phyloP scores from a whole-genome alignment of 2,113 vertebrate species.

The Rhynchopsitta pachyrhyncha region DNA sequence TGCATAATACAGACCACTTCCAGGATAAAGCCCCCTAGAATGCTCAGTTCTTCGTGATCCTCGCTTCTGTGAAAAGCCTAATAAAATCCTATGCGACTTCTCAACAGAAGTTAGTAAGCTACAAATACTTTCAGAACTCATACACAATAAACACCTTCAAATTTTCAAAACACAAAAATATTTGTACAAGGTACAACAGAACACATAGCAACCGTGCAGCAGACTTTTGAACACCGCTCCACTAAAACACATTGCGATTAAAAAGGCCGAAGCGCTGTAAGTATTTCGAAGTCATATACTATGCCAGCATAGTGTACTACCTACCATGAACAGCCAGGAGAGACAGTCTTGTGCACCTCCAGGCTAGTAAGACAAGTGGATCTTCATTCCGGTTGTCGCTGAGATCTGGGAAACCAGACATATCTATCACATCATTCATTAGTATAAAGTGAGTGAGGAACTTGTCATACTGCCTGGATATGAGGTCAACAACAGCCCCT shows the following conservation, averaged over 20 bases:
- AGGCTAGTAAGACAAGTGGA: constrained; percentile 93
- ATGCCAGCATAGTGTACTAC: not conserved
- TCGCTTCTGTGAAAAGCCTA: not conserved
- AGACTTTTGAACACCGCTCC: not conserved
- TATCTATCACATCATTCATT: constrained; percentile 90
- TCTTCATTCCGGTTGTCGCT: constrained; percentile 95
- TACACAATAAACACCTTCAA: not conserved
- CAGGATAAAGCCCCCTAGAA: not conserved
- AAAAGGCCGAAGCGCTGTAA: not conserved
- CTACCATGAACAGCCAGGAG: constrained; percentile 90
- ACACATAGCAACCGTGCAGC: rapidly evolving
- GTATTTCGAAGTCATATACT: not conserved
- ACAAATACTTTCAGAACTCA: not conserved
- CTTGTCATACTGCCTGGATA: constrained; percentile 96
- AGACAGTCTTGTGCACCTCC: constrained; percentile 92
- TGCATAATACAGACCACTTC: not conserved
- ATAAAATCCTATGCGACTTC: not conserved
- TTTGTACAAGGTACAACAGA: not conserved
- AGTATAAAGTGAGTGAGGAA: constrained; percentile 96
- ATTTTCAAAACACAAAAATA: not conserved
- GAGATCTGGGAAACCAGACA: constrained; percentile 93
- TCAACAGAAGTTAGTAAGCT: not conserved
- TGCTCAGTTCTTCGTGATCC: not conserved
- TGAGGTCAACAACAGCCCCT: constrained; percentile 91
- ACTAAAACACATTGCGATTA: not conserved